Conservation (phyloP, 2,888 invertebrate genomes). For the Rotaria socialis region DNA sequence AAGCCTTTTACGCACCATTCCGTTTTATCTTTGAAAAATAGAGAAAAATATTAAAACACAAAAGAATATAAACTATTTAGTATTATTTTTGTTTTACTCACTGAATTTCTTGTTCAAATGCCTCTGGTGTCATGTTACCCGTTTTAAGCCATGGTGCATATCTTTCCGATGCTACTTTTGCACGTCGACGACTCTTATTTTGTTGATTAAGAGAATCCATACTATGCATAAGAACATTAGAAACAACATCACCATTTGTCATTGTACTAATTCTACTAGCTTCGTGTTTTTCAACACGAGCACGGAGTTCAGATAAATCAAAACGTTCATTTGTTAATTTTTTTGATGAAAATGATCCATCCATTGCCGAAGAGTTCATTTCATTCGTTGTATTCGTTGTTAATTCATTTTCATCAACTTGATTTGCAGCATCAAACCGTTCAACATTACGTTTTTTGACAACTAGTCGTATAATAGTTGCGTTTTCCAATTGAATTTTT, state of each 20-base stretch:
- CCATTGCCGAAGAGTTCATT: too few species aligned
- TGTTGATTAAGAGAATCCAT: background rate
- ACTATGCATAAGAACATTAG: background rate
- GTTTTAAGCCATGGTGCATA: slow-evolving; percentile 20
- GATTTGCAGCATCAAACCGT: background rate
- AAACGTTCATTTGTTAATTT: background rate
- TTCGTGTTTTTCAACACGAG: background rate
- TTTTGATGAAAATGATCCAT: background rate
- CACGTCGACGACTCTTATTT: background rate
- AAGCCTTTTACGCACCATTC: background rate
- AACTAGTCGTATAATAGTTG: slow-evolving; percentile 10
- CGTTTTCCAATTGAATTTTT: background rate
- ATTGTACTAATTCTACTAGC: background rate
- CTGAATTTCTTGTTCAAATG: background rate
- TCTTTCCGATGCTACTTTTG: background rate
- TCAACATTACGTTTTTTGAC: background rate
- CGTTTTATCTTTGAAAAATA: background rate
- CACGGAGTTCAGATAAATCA: background rate
- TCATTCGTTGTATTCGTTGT: too few species aligned
- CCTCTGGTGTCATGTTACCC: background rate
- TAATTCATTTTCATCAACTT: slow-evolving; percentile 1
- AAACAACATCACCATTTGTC: background rate
- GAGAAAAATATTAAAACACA: background rate
- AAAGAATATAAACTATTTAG: background rate
- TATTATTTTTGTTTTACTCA: background rate